Conservation (phyloP, 2,113 vertebrate genomes). For the Gracilinanus agilis region DNA sequence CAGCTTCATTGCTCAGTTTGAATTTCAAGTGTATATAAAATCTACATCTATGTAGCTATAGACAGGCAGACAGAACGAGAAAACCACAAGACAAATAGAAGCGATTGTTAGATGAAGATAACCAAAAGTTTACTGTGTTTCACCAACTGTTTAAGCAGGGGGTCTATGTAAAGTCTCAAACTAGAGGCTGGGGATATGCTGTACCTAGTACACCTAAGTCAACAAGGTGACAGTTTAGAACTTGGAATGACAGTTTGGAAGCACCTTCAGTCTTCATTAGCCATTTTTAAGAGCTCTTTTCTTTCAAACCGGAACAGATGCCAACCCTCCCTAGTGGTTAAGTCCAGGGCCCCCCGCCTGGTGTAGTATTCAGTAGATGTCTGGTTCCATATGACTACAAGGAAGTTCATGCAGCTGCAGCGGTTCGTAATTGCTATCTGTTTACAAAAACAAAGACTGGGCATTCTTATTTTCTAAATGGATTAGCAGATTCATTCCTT, state of each 20-base stretch:
- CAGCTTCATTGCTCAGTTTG: neutral
- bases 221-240: slow-evolving; percentile 21
- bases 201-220: slow-evolving; percentile 43
- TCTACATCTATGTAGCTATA: neutral
- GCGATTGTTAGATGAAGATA: neutral
- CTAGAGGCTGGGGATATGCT: slow-evolving; percentile 39
- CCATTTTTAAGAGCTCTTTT: slow-evolving; percentile 82
- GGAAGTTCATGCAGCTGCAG: slow-evolving; percentile 89
- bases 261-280: slow-evolving; percentile 74
- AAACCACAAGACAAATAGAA: neutral
- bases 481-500: slow-evolving; percentile 45
- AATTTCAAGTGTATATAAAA: neutral
- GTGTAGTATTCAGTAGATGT: slow-evolving; percentile 84
- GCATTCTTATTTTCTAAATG: slow-evolving; percentile 44
- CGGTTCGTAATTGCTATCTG: slow-evolving; percentile 87
- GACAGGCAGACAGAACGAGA: neutral
- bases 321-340: slow-evolving; percentile 86
- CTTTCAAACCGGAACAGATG: slow-evolving; percentile 87
- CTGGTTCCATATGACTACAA: slow-evolving; percentile 86
- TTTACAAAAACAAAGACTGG: slow-evolving; percentile 49
- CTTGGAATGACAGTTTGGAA: slow-evolving; percentile 5
- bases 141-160: slow-evolving; percentile 53
- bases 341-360: slow-evolving; percentile 81
- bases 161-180: neutral
- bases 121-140: neutral